Percentiles rank a stretch among this genome's conserved stretches.
Evolutionary conservation across 2,888 invertebrate species (phyloP).

Genomic region (Conops quadrifasciatus): DNA sequence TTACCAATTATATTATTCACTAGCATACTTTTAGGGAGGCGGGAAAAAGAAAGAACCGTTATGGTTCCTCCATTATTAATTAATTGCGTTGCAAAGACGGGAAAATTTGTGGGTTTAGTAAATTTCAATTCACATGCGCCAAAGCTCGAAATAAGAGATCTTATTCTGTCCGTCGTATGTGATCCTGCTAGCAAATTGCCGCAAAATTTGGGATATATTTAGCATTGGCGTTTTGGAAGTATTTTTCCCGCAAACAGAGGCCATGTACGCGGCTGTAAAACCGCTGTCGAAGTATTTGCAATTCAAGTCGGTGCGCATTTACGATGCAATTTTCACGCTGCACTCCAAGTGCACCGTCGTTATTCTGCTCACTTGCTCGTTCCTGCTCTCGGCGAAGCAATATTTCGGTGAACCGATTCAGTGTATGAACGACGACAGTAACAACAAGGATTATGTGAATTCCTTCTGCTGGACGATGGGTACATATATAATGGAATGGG

Average conservation of each 20-base stretch:
- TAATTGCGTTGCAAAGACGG: neutral
- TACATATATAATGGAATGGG: constrained; percentile 69
- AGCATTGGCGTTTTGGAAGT: constrained; percentile 36
- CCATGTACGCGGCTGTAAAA: constrained; percentile 74
- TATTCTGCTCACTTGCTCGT: constrained; percentile 76
- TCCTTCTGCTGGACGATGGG: constrained; percentile 84
- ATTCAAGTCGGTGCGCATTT: constrained; percentile 74
- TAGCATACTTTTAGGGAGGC: neutral
- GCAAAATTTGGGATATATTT: constrained; percentile 41
- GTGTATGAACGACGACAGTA: constrained; percentile 70
- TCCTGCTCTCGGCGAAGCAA: constrained; percentile 81
- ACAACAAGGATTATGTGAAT: constrained; percentile 72
- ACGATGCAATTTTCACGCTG: constrained; percentile 78
- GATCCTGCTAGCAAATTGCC: constrained; percentile 14
- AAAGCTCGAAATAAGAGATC: neutral
- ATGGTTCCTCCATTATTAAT: neutral
- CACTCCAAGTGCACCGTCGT: constrained; percentile 78
- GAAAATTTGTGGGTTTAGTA: neutral
- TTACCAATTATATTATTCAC: neutral
- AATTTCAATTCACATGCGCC: constrained; percentile 7
- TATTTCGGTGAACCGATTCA: constrained; percentile 88
- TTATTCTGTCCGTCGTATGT: constrained; percentile 5
- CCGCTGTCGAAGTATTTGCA: constrained; percentile 70
- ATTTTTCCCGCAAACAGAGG: constrained; percentile 44
- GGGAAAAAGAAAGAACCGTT: neutral